Base-by-base conservation (phyloP, 2,797 vertebrate species). In the Xenopus petersii region DNA sequence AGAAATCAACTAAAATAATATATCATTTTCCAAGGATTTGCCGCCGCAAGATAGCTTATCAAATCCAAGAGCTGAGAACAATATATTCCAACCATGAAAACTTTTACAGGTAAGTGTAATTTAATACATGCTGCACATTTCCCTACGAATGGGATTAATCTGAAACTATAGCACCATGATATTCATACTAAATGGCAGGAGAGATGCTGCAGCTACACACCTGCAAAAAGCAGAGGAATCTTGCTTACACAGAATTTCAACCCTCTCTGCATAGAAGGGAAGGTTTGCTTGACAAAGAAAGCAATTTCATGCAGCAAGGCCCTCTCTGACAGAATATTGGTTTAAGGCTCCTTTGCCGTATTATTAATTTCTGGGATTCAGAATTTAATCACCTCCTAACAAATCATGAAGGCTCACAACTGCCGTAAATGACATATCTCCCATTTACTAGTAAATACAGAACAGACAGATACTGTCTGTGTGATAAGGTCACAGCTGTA, bases 81-180 rank as follows among this genome's bases (percentile, higher is more conserved):
- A 70, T 66, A 65, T 73, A 78, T 60, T 73, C 42, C 48, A 78
- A 59, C 16, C 64, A 68, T 78, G 70, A 78, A 65, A 58, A 26
- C 36, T 70, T 70, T 65, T 21, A n/a, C n/a, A n/a, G n/a, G n/a
- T n/a, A 71, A 71, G 51, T 67, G 68, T 66, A 62, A 71, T 71
- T 71, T 76, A 49, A 48, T 33, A 66, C 58, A 36, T 59, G 13
- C 55, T 73, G 42, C 67, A 60, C 33, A 70, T 70, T 60, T 60
- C 2, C 30, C 48, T n/a, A 6, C 26, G 13, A 67, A 66, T 30
- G 26, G 60, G 66, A 65, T 70, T 79, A 78, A 73, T 58, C 58
- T 42, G 56, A 55, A 51, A 15, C 71, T 59, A 59, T 64, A 51
- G 12, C 51, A 64, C 65, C 51, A 66, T 74, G 56, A 69, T 68